phyloP scores from a whole-genome alignment of 2,888 invertebrate species.

The Brachynemurus nebulosus region DNA sequence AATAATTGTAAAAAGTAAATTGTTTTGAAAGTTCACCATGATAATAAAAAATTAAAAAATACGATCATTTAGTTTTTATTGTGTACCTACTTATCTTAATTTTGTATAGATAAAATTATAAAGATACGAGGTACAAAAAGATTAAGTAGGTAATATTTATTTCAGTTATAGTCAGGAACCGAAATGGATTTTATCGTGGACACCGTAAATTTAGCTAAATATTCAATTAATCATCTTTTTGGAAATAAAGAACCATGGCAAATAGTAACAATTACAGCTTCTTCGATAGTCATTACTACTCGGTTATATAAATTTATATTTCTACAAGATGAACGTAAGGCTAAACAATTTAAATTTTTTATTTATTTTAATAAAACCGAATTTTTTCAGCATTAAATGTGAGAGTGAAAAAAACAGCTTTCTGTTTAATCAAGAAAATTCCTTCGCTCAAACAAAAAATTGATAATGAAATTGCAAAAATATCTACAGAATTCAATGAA shows the following conservation, averaged over 20 bases:
- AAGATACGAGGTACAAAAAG: no score
- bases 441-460: conserved; percentile 61
- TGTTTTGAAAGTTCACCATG: no score
- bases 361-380: conserved; percentile 5
- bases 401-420: conserved; percentile 56
- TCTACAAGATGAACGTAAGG: conserved; percentile 54
- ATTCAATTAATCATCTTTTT: not conserved
- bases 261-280: conserved; percentile 61
- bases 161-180: no score
- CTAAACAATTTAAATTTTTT: conserved; percentile 9
- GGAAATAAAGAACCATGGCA: conserved; percentile 61
- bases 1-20: no score
- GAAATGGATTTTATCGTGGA: conserved; percentile 23
- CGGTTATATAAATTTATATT: conserved; percentile 62
- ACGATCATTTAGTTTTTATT: no score
- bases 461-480: conserved; percentile 50
- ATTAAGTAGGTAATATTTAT: no score
- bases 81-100: no score
- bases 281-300: conserved; percentile 52
- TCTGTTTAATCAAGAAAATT: conserved; percentile 52
- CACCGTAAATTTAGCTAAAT: not conserved
- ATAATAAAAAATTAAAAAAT: no score
- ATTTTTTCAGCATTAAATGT: conserved; percentile 38
- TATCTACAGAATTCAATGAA: conserved; percentile 47
- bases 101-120: no score